Base-by-base conservation (phyloP, 1,140 invertebrate genomes). In the Zeugodacus cucurbitae region DNA sequence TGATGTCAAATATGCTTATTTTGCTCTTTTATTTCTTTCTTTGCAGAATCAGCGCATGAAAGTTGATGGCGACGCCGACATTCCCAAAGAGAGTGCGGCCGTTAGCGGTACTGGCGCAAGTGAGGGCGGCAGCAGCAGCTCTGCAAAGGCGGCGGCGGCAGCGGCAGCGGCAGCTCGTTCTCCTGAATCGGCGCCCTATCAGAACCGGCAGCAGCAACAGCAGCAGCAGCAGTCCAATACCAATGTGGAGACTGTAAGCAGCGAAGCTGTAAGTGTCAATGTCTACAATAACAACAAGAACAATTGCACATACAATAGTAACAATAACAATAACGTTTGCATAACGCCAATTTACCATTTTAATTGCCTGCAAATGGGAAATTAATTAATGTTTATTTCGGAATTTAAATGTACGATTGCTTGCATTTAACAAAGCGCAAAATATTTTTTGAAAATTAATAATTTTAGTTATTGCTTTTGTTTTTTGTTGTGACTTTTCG, bases 11-110 rank as follows among this genome's bases (percentile, higher is more conserved):
- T 32, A 67, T 34, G n/a, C 29, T 37, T 20, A 26, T 10, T 86
- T 62, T 48, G 37, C 41, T 20, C 86, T 89, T 37, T 2, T 37
- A 26, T 54, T 62, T 34, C 88, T 70, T 89, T 17, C 14, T 89
- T 90, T 90, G 78, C 91, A 93, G 92, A 93, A 92, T 89, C 92
- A 93, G 90, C 90, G 92, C 87, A 91, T 93, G 89, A 92, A 92
- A 89, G 91, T 92, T 67, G 92, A 92, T 87, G 91, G 91, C 34
- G 92, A 93, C 48, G 89, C 89, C 70, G 92, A 93, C 86, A 90
- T 89, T 89, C 87, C 90, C 67, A 91, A 92, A 89, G 90, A 92
- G 87, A 89, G 89, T 67, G 85, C 74, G 88, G 87, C 89, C 26
- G 74, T 82, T 8, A 82, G 41, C n/a, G 74, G 41, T 82, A 41